These are phyloP conservation scores for Siphlonurus alternatus DNA, from an alignment of 2,888 invertebrate genomes.

Conservation along the genomic window DNA sequence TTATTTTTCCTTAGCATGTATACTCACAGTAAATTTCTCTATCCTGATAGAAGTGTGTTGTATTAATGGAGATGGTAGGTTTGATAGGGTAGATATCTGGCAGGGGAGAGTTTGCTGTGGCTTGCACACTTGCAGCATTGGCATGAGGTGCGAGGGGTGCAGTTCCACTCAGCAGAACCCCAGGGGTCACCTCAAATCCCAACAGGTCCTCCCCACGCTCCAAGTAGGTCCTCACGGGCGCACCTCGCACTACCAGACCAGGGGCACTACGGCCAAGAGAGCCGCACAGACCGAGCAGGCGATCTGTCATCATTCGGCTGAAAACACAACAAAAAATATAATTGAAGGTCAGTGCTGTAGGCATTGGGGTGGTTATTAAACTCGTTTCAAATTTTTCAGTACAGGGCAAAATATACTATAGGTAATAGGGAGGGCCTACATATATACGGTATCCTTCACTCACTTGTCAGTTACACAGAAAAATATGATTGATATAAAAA, in stretches of 20 bases:
- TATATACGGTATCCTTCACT: too few relatives aligned
- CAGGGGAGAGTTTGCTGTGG: constrained; percentile 35
- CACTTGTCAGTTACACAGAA: too few relatives aligned
- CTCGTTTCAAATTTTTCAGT: too few relatives aligned
- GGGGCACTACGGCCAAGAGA: neutral
- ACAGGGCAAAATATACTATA: too few relatives aligned
- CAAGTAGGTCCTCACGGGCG: neutral
- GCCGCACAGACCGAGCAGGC: neutral
- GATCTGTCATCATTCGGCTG: neutral
- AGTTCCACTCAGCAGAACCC: neutral
- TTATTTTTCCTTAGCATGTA: too few relatives aligned
- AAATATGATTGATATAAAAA: too few relatives aligned
- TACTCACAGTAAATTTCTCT: constrained; percentile 55
- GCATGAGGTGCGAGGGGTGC: constrained; percentile 41
- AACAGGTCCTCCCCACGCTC: neutral
- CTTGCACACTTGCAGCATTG: constrained; percentile 26
- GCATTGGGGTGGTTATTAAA: too few relatives aligned
- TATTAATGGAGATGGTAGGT: constrained; percentile 46
- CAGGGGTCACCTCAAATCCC: neutral
- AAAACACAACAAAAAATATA: too few relatives aligned
- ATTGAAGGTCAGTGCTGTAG: too few relatives aligned
- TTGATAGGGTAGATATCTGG: constrained; percentile 61
- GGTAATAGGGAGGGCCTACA: too few relatives aligned
- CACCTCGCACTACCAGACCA: neutral
- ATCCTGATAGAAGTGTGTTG: constrained; percentile 43